Base-by-base conservation (phyloP, 2,888 invertebrate genomes). In the Bruchidius siliquastri region DNA sequence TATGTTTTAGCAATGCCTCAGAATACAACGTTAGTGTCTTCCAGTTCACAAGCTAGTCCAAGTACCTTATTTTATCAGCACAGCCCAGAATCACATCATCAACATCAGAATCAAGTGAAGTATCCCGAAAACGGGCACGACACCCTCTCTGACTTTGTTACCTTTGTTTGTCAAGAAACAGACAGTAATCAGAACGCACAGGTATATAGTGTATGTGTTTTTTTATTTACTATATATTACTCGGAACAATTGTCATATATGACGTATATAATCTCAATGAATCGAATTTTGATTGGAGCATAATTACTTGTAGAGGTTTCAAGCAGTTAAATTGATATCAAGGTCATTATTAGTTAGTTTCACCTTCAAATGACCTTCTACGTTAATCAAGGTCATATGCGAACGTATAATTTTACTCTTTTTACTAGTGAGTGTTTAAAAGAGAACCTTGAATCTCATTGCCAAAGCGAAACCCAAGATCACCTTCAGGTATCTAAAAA, bases 161-260 rank as follows among this genome's bases (percentile, higher is more conserved):
- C 97, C 69, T 96, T 98, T 84, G 98, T 98, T 72, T 98, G 98
- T 85, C 97, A 97, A 87, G 98, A 98, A 87, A 94, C 95, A 32
- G 93, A 95, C 80, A 92, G 92, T 76, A 90, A 91, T 82, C 93
- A 93, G 86, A 91, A 91, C 83, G 88, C 93, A 84, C 93, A 93
- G 91, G 93, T 93, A 87, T 84, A 83, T 70, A 21, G 21, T 22
- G 22, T 68, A 22, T 68, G 68, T 68, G 22, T 49, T 49, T 49
- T 49, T 49, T 26, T 49, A 8, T 49, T 68, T 10, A 10, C 22
- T 68, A 68, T 21, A 68, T 20, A 68, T 68, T n/a, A 1, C 68
- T 21, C 20, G 18, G 20, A 21, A 18, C 8, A 68, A 18, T 68
- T 68, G 20, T 21, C 68, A 21, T 8, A 68, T 68, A 68, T 26